Percentiles rank a stretch among this genome's conserved stretches.
Conservation (phyloP, 1,140 invertebrate species). For the Globodera rostochiensis region DNA sequence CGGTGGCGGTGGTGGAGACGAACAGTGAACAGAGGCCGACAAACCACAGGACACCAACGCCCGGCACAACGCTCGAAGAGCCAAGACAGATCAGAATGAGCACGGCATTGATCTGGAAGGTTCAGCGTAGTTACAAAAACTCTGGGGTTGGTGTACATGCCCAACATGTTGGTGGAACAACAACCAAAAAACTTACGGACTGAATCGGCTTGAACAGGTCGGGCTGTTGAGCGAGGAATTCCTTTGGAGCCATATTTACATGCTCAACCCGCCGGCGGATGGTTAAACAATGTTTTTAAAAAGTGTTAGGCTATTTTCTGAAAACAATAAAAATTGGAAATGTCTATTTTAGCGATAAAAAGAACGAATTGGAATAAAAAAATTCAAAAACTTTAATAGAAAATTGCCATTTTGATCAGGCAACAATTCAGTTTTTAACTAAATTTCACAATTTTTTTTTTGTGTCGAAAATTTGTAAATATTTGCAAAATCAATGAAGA, state of each 20-base stretch:
- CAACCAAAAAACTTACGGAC: conserved; percentile 32
- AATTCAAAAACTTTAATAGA: no score
- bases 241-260: conserved; percentile 35
- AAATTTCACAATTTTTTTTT: no score
- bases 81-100: conserved; percentile 46
- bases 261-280: background rate
- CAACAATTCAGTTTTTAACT: no score
- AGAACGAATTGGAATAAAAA: no score
- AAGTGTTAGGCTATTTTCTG: background rate
- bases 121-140: background rate
- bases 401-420: no score
- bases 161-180: background rate
- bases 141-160: background rate
- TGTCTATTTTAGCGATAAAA: no score
- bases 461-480: no score
- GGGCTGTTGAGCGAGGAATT: conserved; percentile 46
- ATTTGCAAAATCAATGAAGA: no score
- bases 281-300: no score
- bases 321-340: background rate
- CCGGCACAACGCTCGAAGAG: conserved; percentile 38
- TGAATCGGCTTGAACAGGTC: conserved; percentile 52
- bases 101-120: conserved; percentile 46
- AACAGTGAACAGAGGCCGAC: conserved; percentile 39
- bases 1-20: conserved; percentile 43
- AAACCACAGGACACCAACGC: conserved; percentile 50